A percentile compares a stretch with the other conserved stretches of the same genome.
These are phyloP conservation scores for Lutjanus erythropterus DNA, from an alignment of 2,113 vertebrate species.

Conservation along the genomic window DNA sequence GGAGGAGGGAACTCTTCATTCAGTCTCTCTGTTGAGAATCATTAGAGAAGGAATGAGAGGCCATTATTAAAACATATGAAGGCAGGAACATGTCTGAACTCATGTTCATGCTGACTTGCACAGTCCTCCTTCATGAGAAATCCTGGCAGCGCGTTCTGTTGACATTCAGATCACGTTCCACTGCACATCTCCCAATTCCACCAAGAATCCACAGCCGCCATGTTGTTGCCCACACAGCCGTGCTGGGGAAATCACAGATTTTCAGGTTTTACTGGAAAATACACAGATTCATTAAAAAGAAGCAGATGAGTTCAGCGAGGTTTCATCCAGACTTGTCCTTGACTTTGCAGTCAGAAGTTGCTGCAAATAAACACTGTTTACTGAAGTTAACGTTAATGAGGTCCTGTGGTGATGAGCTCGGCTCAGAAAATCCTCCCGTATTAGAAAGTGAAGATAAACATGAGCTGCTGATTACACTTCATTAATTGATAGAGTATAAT, in stretches of 20 bases:
- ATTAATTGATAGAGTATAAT: neutral
- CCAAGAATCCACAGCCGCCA: constrained; percentile 48
- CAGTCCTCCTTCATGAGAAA: constrained; percentile 9
- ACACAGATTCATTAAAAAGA: neutral
- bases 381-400: constrained; percentile 47
- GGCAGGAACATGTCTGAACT: constrained; percentile 16
- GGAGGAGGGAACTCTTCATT: neutral
- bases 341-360: neutral
- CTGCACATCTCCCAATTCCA: constrained; percentile 64
- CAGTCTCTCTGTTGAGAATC: neutral
- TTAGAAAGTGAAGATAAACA: constrained; percentile 11
- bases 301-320: neutral
- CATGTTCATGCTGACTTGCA: constrained; percentile 24
- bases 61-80: constrained; percentile 33
- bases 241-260: constrained; percentile 18
- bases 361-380: constrained; percentile 6
- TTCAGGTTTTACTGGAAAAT: neutral
- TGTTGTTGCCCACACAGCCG: constrained; percentile 20
- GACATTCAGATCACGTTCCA: constrained; percentile 62
- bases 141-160: constrained; percentile 33
- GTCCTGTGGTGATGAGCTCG: constrained; percentile 4
- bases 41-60: neutral
- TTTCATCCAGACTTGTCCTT: neutral
- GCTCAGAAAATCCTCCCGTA: neutral
- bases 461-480: neutral